Base-by-base conservation (phyloP, 1,140 invertebrate genomes). In the Drosophila mauritiana region DNA sequence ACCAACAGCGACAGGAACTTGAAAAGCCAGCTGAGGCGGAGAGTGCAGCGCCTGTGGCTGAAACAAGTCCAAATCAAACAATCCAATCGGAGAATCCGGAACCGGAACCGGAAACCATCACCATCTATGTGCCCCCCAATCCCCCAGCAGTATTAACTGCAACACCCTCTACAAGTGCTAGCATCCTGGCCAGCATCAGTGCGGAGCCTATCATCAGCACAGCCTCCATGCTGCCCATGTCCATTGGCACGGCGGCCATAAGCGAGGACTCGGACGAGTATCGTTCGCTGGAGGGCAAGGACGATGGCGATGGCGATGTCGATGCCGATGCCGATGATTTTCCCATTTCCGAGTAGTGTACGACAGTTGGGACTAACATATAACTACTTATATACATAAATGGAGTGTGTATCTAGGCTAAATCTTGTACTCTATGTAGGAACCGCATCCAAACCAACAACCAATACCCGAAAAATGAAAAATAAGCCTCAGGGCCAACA, bases 181-280 rank as follows among this genome's bases (percentile, higher is more conserved):
- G 58, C 45, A 58, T 78, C 36, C 58, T 78, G 37, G 62, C 49
- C 62, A 59, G 73, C 64, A 52, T 77, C n/a, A 45, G 42, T 53
- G 73, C 56, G 8, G 64, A 84, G 31, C 53, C 75, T 17, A 61
- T 59, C 37, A 39, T 62, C 25, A 62, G 56, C 62, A 73, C 70
- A 43, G 40, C 45, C 17, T 6, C 72, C 34, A 76, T 59, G 45
- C 36, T 75, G 42, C 77, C 79, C 49, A 69, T 73, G 52, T 75
- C 79, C 11, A 64, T 86, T 72, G 83, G 76, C 59, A 54, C 80
- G 22, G 45, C 73, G 36, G 62, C 78, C 51, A 58, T 79, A 31
- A 91, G 88, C 62, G 91, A 92, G 63, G 91, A 92, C 73, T 92
- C 91, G 3, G 91, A 92, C 76, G 91, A 92, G 73, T 92, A 92